Base-by-base conservation (phyloP, 1,140 invertebrate species). In the Drosophila kanapiae region DNA sequence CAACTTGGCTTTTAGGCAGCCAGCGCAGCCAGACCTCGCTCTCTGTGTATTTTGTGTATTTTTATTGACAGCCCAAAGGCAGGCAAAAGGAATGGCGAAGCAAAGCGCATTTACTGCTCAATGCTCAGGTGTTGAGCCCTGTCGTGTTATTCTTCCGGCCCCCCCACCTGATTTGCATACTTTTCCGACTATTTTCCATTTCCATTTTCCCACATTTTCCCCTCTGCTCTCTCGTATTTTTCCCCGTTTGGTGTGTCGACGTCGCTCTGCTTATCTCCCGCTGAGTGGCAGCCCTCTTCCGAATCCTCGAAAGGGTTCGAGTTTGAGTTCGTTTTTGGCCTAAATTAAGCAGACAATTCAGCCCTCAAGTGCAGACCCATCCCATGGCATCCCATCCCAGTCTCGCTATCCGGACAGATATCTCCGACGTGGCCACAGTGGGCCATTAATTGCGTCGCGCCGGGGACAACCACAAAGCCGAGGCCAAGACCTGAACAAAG, bases 101-200 rank as follows among this genome's bases (percentile, higher is more conserved):
- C 67, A 83, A 88, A 84, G 80, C 84, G 84, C 80, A 88, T 87
- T 87, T 87, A 63, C 72, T 75, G 69, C 78, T 84, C 80, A 75
- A 63, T 75, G 58, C 48, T 71, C 72, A 88, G 84, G 84, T 83
- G 84, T 83, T 88, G 81, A 83, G 81, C 77, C 85, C 80, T 67
- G 54, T 72, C 53, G 67, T 64, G 84, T 83, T 82, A 70, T 83
- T 87, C 62, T 78, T 54, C 38, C 29, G 33, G 38, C 38, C 62
- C 47, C 51, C 62, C 54, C 64, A 16, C 35, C 80, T 85, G 60
- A 87, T 87, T 87, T 87, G 80, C 84, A 87, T 87, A 87, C 84
- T 88, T 87, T 83, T 83, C 61, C 72, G 75, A 80, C 84, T 80
- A 80, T 87, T 88, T 87, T 88, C 71, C 84, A 78, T 83, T 58